Percentiles rank a stretch among this genome's conserved stretches.
Conservation (phyloP, 2,888 invertebrate genomes). For the Ormyrus pomaceus region DNA sequence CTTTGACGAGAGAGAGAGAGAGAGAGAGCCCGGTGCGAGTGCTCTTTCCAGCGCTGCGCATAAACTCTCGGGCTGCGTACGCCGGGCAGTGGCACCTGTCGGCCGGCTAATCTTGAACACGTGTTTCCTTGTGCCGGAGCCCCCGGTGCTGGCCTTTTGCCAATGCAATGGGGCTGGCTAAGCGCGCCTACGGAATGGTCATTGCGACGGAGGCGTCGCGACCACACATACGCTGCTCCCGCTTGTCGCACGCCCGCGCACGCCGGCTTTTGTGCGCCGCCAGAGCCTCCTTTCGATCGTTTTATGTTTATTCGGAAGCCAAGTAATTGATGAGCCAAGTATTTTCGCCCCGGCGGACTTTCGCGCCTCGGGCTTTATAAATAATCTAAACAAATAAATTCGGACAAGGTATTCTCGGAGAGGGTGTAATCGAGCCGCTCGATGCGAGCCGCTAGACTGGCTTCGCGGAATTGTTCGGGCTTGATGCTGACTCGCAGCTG, state of each 20-base stretch:
- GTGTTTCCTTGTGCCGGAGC: conserved; percentile 69
- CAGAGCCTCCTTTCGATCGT: no score
- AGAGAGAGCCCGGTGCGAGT: background rate
- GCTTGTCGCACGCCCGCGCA: background rate
- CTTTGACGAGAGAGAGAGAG: background rate
- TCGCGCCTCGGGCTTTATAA: no score
- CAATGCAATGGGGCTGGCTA: conserved; percentile 55
- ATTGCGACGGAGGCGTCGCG: background rate
- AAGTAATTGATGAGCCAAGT: no score
- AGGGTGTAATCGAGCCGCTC: no score
- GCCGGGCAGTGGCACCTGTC: conserved; percentile 68
- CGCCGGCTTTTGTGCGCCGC: background rate
- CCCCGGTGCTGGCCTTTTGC: conserved; percentile 66
- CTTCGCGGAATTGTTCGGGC: no score
- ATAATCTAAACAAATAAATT: no score
- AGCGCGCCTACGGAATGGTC: conserved; percentile 11
- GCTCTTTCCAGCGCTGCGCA: conserved; percentile 8
- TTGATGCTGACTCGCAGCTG: no score
- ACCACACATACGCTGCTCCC: background rate
- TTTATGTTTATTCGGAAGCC: no score
- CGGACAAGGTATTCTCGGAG: no score
- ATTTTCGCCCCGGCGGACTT: no score
- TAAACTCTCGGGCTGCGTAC: background rate
- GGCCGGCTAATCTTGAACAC: conserved; percentile 73
- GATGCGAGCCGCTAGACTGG: no score